Conservation (phyloP, 1,140 invertebrate genomes). For the Euschistus heros region DNA sequence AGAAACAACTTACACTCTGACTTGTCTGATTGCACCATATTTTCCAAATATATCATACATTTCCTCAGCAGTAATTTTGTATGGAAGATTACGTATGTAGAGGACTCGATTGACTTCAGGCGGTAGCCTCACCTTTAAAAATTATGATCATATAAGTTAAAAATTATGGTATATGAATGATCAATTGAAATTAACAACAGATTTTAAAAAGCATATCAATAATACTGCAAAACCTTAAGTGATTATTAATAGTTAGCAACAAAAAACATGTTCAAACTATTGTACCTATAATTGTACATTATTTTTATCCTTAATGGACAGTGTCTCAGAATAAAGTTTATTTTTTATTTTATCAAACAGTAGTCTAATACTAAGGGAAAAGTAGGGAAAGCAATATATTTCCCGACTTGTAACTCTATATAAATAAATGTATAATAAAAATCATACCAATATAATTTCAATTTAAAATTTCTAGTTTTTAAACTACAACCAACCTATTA, state of each 20-base stretch:
- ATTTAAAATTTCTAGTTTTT: no score
- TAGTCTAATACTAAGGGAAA: no score
- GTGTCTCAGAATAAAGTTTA: no score
- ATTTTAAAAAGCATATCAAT: neutral
- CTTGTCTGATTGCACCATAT: constrained; percentile 97
- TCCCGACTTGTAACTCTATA: no score
- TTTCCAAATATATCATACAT: constrained; percentile 99
- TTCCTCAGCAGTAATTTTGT: constrained; percentile 99
- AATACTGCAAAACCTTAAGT: neutral
- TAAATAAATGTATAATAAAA: no score
- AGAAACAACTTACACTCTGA: constrained; percentile 78
- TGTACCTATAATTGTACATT: neutral
- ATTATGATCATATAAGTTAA: constrained; percentile 11
- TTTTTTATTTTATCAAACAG: no score
- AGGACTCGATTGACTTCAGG: constrained; percentile 97
- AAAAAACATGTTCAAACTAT: neutral
- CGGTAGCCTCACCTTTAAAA: constrained; percentile 79
- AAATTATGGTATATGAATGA: constrained; percentile 6
- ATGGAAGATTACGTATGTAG: constrained; percentile 94
- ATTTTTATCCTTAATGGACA: no score
- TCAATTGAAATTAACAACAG: neutral
- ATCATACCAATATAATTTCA: no score
- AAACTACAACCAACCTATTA: no score
- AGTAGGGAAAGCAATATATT: no score
- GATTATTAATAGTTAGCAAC: neutral